Evolutionary conservation across 2,888 invertebrate genomes (phyloP), one percentile per base, ranked within the genome.

Genomic region (Leptarthrus brevirostris): DNA sequence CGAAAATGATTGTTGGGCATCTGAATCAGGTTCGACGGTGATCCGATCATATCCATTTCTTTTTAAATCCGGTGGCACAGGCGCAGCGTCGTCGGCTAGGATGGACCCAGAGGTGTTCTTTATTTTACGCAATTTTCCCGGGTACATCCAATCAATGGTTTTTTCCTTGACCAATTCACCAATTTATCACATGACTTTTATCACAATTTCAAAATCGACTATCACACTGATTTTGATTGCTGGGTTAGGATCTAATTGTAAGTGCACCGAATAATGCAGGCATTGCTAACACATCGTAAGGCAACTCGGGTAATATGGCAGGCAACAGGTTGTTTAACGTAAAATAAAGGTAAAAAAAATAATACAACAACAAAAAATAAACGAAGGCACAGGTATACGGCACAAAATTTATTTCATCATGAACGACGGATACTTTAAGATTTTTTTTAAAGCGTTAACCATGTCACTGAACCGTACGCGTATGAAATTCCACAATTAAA

Each of bases 1-100:
- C 71, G 34, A 40, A 71, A 71, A 71, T 71, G 71, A 14, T 71
- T 71, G 36, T 71, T 71, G 24, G 71, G 71, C 40, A 71, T 53
- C 54, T 71, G 71, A 26, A 54, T 71, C 30, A 71, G 40, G 18
- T 52, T 71, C 24, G 71, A 54, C n/a, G 71, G 36, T 16, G 71
- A 36, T 53, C 71, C 71, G 20, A 71, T 71, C 54, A 71, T 54
- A 18, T 71, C 71, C 71, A 71, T 71, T 20, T 26, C 16, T 52
- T n/a, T n/a, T n/a, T n/a, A n/a, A n/a, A n/a, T n/a, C n/a, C n/a
- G n/a, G n/a, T n/a, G n/a, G n/a, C n/a, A n/a, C n/a, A n/a, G n/a
- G n/a, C n/a, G n/a, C n/a, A n/a, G n/a, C n/a, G 14, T 24, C 20
- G 6, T 44, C 14, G 4, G n/a, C n/a, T 26, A 4, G 24, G 24